These are phyloP conservation scores for Ylistrum balloti DNA, from an alignment of 1,140 invertebrate genomes.

Conservation along the genomic window DNA sequence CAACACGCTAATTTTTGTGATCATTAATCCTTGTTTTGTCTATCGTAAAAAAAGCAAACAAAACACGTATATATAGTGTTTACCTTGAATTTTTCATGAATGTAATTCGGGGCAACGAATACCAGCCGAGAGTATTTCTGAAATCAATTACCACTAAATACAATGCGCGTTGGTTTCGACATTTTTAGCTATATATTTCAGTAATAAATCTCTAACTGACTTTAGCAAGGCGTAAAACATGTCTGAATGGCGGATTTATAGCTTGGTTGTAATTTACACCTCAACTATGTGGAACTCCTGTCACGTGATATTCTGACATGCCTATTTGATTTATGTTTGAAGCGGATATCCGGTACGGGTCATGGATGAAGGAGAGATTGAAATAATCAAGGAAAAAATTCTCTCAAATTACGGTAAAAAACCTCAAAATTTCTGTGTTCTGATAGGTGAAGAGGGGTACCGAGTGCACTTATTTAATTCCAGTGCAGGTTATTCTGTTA, in stretches of 20 bases:
- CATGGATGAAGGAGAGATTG: not conserved
- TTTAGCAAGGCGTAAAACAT: conserved; percentile 28
- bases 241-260: conserved; percentile 33
- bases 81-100: not conserved
- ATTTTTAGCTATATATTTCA: conserved; percentile 29
- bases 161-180: conserved; percentile 10
- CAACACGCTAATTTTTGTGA: no score
- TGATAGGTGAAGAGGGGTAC: conserved; percentile 30
- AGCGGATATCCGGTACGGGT: conserved; percentile 31
- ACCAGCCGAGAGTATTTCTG: not conserved
- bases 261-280: conserved; percentile 26
- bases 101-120: not conserved
- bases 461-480: not conserved
- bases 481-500: conserved; percentile 19
- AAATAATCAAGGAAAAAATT: conserved; percentile 3
- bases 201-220: conserved; percentile 12
- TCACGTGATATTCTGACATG: conserved; percentile 38
- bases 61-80: no score
- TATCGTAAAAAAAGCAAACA: no score
- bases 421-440: not conserved
- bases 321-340: conserved; percentile 12
- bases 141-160: not conserved
- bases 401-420: conserved; percentile 16
- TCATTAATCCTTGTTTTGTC: no score
- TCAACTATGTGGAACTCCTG: conserved; percentile 24